These are phyloP conservation scores for Anolis sagrei DNA, from an alignment of 2,113 vertebrate species.

Conservation along the genomic window DNA sequence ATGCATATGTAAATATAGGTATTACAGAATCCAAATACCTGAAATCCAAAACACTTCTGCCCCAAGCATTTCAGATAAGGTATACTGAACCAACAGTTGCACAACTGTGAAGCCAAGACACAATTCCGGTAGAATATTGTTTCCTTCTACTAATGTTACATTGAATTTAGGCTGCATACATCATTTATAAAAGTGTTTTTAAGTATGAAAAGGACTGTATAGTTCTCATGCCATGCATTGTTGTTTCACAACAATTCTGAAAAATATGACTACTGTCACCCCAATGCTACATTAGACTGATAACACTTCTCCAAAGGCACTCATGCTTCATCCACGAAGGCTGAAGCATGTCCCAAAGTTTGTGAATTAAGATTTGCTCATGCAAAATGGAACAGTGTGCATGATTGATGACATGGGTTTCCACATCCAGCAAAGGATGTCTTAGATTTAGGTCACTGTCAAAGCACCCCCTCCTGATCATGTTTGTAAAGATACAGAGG, in stretches of 20 bases:
- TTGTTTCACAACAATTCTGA: not conserved
- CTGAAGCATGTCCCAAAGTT: not conserved
- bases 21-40: no score
- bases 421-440: no score
- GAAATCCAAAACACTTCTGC: no score
- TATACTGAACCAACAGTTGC: not conserved
- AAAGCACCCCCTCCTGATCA: not conserved
- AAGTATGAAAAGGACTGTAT: no score
- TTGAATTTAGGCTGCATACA: not conserved
- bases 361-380: not conserved
- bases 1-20: no score
- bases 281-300: not conserved
- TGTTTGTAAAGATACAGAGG: not conserved
- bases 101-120: not conserved
- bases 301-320: no score
- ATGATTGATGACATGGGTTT: no score
- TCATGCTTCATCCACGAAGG: no score
- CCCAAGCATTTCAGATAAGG: no score
- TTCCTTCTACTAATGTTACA: not conserved
- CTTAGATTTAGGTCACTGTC: not conserved
- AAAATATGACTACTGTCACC: not conserved
- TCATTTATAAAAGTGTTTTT: not conserved
- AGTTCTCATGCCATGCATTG: not conserved
- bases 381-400: not conserved
- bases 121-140: not conserved